Evolutionary conservation across 2,113 vertebrate genomes (phyloP), one percentile per base, ranked within the genome.

Genomic region (Pollimyrus isidori): DNA sequence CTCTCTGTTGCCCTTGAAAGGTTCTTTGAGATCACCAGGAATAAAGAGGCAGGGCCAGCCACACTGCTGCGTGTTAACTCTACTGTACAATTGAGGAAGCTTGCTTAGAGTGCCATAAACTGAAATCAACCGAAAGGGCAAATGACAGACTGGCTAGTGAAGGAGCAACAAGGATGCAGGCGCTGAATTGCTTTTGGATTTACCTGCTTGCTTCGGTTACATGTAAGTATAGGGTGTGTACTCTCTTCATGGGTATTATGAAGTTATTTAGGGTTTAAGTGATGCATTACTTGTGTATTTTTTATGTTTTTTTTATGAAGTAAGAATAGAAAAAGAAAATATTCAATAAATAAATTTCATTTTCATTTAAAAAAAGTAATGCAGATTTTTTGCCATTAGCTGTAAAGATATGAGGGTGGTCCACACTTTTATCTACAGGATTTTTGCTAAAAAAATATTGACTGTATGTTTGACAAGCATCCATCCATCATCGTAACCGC

Each of bases 151-250:
- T 88, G 4, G 23, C 56, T 45, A 50, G 45, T 3, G n/a, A 80
- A 3, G 10, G 13, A 35, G 9, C 46, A 19, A 52, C 26, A 50
- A 39, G 50, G 62, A 88, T 88, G 88, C 49, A 76, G 87, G n/a
- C 13, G 3, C 42, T 13, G 4, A 42, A 52, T 17, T 50, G 46
- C 48, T 80, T 17, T 39, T 50, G 65, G 65, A 88, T 88, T 76
- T 80, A 21, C 88, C 46, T 21, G 45, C 17, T 50, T 0, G 17
- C 42, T 52, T 88, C 62, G 2, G 10, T 52, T 50, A 52, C 50
- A 50, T 82, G 88, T 88, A 88, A 88, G 88, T 88, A 52, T 88
- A 52, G 39, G 45, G 13, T 50, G 17, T 88, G 9, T 49, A 53
- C 30, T 80, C 23, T 82, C n/a, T 52, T 50, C 39, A 52, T 10